These are phyloP conservation scores for Vespertilio murinus DNA, from an alignment of 2,797 vertebrate genomes.

Conservation along the genomic window DNA sequence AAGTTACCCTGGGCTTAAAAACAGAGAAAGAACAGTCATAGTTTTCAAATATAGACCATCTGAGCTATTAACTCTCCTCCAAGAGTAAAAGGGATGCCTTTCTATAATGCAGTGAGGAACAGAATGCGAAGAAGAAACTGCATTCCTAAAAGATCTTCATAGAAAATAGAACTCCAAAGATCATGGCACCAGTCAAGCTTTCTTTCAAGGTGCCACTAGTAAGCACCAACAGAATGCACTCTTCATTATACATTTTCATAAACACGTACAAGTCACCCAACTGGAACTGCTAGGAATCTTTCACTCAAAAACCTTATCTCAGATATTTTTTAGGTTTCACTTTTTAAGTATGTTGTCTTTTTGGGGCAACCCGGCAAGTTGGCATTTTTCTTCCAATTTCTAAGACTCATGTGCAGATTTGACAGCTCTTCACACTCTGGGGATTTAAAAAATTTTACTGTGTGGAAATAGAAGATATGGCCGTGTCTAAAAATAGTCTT, in stretches of 20 bases:
- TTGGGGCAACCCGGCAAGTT: background rate
- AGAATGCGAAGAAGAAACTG: slow-evolving; percentile 9
- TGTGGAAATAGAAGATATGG: background rate
- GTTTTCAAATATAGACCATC: background rate
- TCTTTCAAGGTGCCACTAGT: background rate
- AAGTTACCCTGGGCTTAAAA: background rate
- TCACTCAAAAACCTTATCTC: background rate
- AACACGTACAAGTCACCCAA: background rate
- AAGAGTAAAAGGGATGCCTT: background rate
- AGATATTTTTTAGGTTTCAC: background rate
- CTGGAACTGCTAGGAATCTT: background rate
- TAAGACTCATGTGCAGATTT: background rate
- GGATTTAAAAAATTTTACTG: background rate
- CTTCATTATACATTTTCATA: background rate
- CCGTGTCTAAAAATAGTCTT: background rate
- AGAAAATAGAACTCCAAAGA: slow-evolving; percentile 17
- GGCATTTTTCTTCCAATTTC: slow-evolving; percentile 31
- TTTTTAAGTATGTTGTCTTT: slow-evolving; percentile 15
- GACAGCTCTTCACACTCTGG: background rate
- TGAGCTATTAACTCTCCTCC: background rate
- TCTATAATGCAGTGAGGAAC: background rate
- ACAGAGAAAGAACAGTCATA: background rate
- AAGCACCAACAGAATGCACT: background rate
- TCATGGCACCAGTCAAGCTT: background rate
- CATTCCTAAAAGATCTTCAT: background rate